Base-by-base conservation (phyloP, 2,888 invertebrate species). In the Pocota personata region DNA sequence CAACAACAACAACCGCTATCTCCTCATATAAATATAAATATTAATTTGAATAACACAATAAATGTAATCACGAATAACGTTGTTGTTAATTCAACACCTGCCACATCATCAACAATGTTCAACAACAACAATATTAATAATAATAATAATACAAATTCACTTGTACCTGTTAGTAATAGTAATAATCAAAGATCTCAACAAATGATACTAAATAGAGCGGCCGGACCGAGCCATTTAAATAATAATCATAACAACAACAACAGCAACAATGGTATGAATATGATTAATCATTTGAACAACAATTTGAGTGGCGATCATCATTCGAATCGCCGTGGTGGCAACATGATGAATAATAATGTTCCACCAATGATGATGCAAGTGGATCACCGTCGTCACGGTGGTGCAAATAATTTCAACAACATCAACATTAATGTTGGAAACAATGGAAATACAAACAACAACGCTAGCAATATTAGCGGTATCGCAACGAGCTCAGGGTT, bases 401-500 rank as follows among this genome's bases (percentile, higher is more conserved):
- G 62, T 21, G 60, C 30, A 21, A 88, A 86, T 82, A 83, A 55
- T 67, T 86, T 86, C 40, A 86, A 76, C 71, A 82, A 73, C 27
- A 67, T 52, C 12, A 71, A 58, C 43, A 55, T 52, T 27, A 62
- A 73, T 58, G 27, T 52, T 82, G 78, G 73, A 8, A 72, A 55
- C 0, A 82, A 80, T 60, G 86, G 80, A 58, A 87, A 87, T 43
- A 77, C 43, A 57, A 82, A 76, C 84, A 88, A 84, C 73, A 87
- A 82, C 37, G 86, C 66, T 62, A 88, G 55, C 72, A 88, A 71
- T 64, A 88, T 64, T 67, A 88, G 77, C 83, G 88, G 78, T 76
- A 89, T 89, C 82, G 89, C 88, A 86, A 88, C 89, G 76, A 90
- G 89, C 88, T 89, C 90, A 89, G 89, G 90, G 87, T 88, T 90